A percentile compares a stretch with the other conserved stretches of the same genome.
Evolutionary conservation across 2,797 vertebrate genomes (phyloP).

Genomic region (Meriones psammophilus): DNA sequence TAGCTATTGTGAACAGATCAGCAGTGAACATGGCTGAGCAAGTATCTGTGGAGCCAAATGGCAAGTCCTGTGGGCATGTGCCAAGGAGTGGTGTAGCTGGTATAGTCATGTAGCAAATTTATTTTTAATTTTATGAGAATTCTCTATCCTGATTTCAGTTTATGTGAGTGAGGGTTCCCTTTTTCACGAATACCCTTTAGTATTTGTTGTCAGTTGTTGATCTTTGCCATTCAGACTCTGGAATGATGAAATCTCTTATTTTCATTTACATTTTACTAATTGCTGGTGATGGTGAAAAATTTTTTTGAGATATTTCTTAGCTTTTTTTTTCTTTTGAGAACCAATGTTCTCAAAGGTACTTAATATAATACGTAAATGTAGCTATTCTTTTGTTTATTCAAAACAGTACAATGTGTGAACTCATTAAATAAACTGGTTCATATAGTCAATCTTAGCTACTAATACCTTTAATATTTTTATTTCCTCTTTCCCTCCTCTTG

Average conservation of each 20-base stretch:
- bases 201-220: not conserved
- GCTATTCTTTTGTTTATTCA: not conserved
- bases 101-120: not conserved
- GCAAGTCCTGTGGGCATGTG: not conserved
- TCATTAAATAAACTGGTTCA: not conserved
- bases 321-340: not conserved
- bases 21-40: not conserved
- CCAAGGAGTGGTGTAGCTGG: not conserved
- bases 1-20: not conserved
- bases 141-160: not conserved
- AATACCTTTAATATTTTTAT: not conserved
- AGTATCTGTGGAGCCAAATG: not conserved
- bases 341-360: not conserved
- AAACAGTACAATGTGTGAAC: not conserved
- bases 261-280: not conserved
- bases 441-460: not conserved
- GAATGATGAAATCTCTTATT: not conserved
- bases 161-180: not conserved
- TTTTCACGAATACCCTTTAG: not conserved
- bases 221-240: not conserved
- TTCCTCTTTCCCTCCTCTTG: not conserved
- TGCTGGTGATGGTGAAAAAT: not conserved
- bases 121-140: not conserved
- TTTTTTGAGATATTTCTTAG: not conserved
- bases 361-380: slow-evolving; percentile 1